Evolutionary conservation across 2,113 vertebrate species (phyloP).

Genomic region (Oceanodroma tethys): DNA sequence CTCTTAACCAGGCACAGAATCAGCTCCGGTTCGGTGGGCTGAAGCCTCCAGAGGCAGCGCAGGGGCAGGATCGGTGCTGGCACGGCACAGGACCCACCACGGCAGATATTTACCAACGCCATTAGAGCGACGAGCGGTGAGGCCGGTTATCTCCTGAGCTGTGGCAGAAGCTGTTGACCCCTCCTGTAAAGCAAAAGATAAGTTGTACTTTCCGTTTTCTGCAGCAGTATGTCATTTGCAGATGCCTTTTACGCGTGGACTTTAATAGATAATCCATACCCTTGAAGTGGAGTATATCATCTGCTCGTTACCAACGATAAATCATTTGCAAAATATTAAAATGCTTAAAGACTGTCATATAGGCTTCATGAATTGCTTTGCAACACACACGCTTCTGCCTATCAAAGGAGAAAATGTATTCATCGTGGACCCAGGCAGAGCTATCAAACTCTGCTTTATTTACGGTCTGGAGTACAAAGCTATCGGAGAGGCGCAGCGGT

Average conservation of each 20-base stretch:
- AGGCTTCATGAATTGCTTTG: background rate
- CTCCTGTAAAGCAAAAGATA: background rate
- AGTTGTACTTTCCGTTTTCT: background rate
- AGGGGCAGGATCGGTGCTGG: background rate
- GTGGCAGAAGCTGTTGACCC: background rate
- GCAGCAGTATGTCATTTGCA: background rate
- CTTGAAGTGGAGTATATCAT: slow-evolving; percentile 11
- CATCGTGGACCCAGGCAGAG: background rate
- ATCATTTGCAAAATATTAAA: slow-evolving; percentile 30
- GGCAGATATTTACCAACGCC: background rate
- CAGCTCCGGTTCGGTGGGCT: fast-evolving
- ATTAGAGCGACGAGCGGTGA: background rate
- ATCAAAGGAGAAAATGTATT: background rate
- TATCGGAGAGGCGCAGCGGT: background rate
- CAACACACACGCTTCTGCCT: background rate
- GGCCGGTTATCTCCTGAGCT: background rate
- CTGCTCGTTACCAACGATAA: slow-evolving; percentile 31
- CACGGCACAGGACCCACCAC: background rate
- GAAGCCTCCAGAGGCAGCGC: background rate
- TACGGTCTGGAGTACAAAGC: slow-evolving; percentile 6
- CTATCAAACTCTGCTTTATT: background rate
- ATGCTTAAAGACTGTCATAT: background rate
- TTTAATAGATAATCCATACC: slow-evolving; percentile 2
- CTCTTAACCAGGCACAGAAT: fast-evolving
- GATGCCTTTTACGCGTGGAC: background rate